These are phyloP conservation scores for Adelosebastes latens DNA, from an alignment of 2,797 vertebrate species.

Conservation along the genomic window DNA sequence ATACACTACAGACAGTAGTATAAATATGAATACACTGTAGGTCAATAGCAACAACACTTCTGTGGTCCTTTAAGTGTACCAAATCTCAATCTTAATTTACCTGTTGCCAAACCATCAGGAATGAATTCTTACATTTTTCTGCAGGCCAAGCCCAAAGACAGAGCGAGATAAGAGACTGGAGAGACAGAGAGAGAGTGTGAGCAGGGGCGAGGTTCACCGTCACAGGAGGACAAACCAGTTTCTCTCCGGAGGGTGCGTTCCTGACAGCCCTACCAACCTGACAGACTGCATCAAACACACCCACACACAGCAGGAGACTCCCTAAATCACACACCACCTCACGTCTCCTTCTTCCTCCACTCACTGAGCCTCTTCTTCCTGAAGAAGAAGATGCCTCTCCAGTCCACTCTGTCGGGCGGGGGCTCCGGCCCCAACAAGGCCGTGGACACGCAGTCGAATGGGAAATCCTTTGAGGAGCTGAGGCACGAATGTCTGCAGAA, in stretches of 20 bases:
- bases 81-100: background rate
- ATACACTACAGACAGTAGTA: background rate
- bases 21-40: background rate
- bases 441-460: conserved; percentile 79
- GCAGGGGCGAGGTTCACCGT: conserved; percentile 58
- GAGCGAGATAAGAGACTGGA: background rate
- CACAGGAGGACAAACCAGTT: conserved; percentile 79
- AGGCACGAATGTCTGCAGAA: conserved; percentile 81
- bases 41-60: background rate
- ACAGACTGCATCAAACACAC: conserved; percentile 37
- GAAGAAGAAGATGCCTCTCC: conserved; percentile 79
- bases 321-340: conserved; percentile 28
- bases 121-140: conserved; percentile 18
- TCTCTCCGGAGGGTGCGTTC: conserved; percentile 60
- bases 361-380: background rate
- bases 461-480: conserved; percentile 86
- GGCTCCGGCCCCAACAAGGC: conserved; percentile 40
- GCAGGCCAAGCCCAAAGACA: conserved; percentile 40
- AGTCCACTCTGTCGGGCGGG: conserved; percentile 50
- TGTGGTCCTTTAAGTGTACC: background rate
- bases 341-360: conserved; percentile 16
- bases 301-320: conserved; percentile 9
- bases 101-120: background rate
- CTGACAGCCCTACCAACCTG: conserved; percentile 44
- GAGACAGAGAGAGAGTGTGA: background rate